These are phyloP conservation scores for Eubasilissa regina DNA, from an alignment of 1,140 invertebrate species.

Conservation along the genomic window DNA sequence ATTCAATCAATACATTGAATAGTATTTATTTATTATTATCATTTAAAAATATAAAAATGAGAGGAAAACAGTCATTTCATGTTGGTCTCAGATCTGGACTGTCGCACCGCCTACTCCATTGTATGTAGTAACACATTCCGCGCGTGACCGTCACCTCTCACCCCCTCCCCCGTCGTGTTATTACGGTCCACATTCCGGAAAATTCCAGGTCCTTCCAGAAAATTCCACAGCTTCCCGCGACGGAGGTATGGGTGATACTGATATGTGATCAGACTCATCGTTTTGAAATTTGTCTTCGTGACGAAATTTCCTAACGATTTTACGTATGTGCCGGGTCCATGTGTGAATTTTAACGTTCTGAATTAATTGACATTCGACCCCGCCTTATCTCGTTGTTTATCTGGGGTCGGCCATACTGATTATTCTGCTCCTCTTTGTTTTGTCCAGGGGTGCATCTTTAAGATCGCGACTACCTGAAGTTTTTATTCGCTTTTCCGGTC, in stretches of 20 bases:
- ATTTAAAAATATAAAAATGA: no score
- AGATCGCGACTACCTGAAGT: no score
- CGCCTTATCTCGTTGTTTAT: no score
- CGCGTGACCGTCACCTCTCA: conserved; percentile 41
- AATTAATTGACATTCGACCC: no score
- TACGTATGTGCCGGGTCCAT: no score
- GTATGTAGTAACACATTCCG: conserved; percentile 42
- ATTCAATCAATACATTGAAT: no score
- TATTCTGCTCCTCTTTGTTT: no score
- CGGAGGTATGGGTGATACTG: not conserved
- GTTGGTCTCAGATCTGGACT: not conserved
- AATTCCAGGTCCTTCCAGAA: conserved; percentile 37
- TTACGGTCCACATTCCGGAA: conserved; percentile 34
- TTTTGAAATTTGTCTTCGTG: not conserved
- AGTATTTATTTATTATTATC: no score
- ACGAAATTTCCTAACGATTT: not conserved
- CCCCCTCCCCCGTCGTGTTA: conserved; percentile 27
- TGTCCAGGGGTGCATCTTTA: no score
- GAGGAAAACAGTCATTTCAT: not conserved
- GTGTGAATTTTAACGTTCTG: no score
- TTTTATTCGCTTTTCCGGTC: no score
- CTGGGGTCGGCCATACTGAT: no score
- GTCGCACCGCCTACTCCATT: conserved; percentile 4
- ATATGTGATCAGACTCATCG: conserved; percentile 2
- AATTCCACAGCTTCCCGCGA: conserved; percentile 6